A percentile compares a stretch with the other conserved stretches of the same genome.
Conservation (phyloP, 2,888 invertebrate genomes). For the Pharmacophagus antenor region DNA sequence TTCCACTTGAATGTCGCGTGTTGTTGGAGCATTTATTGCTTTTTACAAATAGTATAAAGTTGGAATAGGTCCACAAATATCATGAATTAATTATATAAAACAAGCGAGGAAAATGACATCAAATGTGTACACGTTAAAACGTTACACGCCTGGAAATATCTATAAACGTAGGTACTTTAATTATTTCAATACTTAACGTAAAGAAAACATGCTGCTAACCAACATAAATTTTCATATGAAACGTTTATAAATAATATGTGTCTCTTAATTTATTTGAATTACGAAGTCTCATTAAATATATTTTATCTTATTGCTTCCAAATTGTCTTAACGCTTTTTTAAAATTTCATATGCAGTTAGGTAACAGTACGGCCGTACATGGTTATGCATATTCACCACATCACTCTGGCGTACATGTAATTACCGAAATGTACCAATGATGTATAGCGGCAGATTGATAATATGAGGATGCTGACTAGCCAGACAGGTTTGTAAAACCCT, state of each 20-base stretch:
- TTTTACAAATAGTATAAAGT: background rate
- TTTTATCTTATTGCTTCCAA: no score
- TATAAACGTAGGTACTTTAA: background rate
- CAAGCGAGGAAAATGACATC: background rate
- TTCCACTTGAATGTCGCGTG: background rate
- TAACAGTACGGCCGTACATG: no score
- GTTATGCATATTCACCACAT: no score
- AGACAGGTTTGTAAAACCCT: background rate
- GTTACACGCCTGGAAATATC: background rate
- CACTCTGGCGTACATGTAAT: no score
- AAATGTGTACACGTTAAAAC: background rate
- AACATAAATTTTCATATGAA: constrained; percentile 16
- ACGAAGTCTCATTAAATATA: no score
- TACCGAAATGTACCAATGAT: background rate
- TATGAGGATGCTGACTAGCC: background rate
- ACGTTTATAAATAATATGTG: constrained; percentile 2
- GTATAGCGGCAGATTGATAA: background rate
- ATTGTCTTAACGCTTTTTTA: no score
- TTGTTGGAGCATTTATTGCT: background rate
- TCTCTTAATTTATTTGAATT: no score
- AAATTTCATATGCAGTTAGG: no score
- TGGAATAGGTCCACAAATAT: background rate
- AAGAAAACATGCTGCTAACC: constrained; percentile 15
- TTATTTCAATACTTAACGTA: background rate
- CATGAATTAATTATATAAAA: background rate